Evolutionary conservation across 2,888 invertebrate genomes (phyloP), one percentile per base, ranked within the genome.

Genomic region (Pandemis corylana): DNA sequence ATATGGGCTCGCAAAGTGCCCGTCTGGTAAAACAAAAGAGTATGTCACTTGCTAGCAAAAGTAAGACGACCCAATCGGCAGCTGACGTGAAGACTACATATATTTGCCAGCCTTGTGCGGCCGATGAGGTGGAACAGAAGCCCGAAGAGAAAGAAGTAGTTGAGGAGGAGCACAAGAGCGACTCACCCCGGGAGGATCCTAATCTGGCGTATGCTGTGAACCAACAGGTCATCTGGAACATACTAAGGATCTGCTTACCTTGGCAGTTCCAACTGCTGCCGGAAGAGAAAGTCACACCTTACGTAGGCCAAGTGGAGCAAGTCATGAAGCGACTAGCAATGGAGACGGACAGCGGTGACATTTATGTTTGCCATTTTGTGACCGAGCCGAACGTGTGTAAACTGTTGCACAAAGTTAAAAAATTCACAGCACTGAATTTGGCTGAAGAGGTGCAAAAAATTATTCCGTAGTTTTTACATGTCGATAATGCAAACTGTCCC

Each of bases 241-340:
- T 94, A 13, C 80, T 94, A 9, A 83, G 82, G 44, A 88, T 90
- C 63, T 93, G 91, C 76, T 82, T 94, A 68, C 94, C 94, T 0
- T 93, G 93, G 90, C 90, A 93, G 76, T 94, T 93, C 71, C 79
- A 82, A 20, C 77, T 90, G 42, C 41, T 87, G n/a, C 89, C 91
- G 0, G 89, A 92, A 76, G 81, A 84, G 63, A 87, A 80, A 56
- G 78, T 73, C 4, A 90, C 90, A 44, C 85, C 87, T 10, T 91
- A 90, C 74, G 73, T 83, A n/a, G 82, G 86, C 2, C 83, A 88
- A 66, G 84, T 94, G 0, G 75, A 82, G 56, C 82, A 86, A 42
- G 79, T 85, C 9, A 79, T 94, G 72, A 86, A 85, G 65, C 78
- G 79, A 2, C 81, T 94, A 10, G 89, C 90, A 82, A 80, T 77